These are phyloP conservation scores for Akabosia matsudoensis DNA, from an alignment of 1,140 invertebrate species.

Conservation along the genomic window DNA sequence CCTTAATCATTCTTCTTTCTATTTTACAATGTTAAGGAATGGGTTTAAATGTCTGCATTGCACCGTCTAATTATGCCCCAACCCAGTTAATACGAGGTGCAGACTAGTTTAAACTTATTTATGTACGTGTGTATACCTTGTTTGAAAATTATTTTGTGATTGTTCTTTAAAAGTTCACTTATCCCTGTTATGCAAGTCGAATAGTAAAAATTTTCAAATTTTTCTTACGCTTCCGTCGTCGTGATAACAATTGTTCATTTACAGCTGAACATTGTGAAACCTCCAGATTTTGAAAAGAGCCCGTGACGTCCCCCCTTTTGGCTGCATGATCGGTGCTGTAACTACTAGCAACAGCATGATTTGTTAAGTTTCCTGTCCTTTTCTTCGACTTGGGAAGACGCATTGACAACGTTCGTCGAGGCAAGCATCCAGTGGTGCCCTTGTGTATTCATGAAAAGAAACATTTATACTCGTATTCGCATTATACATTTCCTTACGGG, in stretches of 20 bases:
- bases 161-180: no score
- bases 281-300: constrained; percentile 17
- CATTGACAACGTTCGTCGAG: constrained; percentile 9
- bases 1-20: no score
- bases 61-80: no score
- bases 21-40: no score
- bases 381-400: not conserved
- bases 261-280: not conserved
- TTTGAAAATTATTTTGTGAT: not conserved
- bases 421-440: constrained; percentile 12
- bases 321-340: not conserved
- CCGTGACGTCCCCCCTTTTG: constrained; percentile 1
- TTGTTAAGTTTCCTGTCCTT: not conserved
- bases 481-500: no score
- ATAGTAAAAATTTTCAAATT: not conserved
- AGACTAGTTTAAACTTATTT: not conserved
- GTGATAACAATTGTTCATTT: constrained; percentile 4
- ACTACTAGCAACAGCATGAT: not conserved
- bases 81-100: no score
- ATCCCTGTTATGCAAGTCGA: no score
- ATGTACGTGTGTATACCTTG: not conserved
- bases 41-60: no score
- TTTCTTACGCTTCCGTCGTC: constrained; percentile 17
- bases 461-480: no score
- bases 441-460: not conserved